These are phyloP conservation scores for Fopius arisanus DNA, from an alignment of 1,140 invertebrate genomes.

Conservation along the genomic window DNA sequence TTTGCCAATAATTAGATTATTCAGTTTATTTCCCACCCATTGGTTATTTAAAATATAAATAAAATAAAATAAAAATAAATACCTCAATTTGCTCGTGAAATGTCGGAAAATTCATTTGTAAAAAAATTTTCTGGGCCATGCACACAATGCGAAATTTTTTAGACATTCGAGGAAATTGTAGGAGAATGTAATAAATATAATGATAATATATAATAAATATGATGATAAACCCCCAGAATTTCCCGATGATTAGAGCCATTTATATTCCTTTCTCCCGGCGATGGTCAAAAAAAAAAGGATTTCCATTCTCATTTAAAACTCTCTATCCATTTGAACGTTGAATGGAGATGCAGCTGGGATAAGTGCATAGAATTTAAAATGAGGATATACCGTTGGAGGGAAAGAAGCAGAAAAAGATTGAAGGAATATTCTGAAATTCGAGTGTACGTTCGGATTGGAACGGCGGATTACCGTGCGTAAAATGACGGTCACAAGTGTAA, in stretches of 20 bases:
- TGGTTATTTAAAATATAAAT: too few relatives aligned
- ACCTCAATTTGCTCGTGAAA: too few relatives aligned
- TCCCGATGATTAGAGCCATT: not conserved
- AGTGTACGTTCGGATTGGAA: not conserved
- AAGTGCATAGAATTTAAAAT: conserved; percentile 5
- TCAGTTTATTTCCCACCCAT: too few relatives aligned
- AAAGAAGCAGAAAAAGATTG: not conserved
- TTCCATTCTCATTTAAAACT: conserved; percentile 7
- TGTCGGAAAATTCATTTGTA: too few relatives aligned
- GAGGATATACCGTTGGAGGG: not conserved
- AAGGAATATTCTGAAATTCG: not conserved
- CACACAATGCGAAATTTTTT: too few relatives aligned
- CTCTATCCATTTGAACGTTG: not conserved
- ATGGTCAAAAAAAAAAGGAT: not conserved
- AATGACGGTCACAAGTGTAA: not conserved
- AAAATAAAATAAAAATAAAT: too few relatives aligned
- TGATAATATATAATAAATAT: too few relatives aligned
- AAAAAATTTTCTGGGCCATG: too few relatives aligned
- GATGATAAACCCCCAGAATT: not conserved
- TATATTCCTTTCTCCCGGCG: not conserved
- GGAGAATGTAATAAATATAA: too few relatives aligned
- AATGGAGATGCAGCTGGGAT: not conserved
- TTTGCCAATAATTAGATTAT: too few relatives aligned
- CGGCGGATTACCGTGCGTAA: not conserved
- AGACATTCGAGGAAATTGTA: too few relatives aligned